Percentiles rank a stretch among this genome's conserved stretches.
Conservation (phyloP, 2,888 invertebrate genomes). For the Lasioglossum marginatum region DNA sequence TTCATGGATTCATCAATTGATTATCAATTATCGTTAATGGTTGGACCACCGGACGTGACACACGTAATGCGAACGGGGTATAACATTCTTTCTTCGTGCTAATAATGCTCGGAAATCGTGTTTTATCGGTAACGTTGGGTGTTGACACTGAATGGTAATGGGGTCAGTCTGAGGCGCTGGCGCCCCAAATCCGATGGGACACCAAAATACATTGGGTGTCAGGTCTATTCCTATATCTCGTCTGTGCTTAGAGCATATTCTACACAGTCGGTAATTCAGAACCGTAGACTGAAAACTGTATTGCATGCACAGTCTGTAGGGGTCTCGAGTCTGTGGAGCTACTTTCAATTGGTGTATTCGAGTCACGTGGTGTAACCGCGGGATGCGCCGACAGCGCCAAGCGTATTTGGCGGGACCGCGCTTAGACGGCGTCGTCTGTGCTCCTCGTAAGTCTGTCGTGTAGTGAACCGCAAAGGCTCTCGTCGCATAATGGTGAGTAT, state of each 20-base stretch:
- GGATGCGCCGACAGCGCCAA: constrained; percentile 78
- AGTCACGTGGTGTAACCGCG: constrained; percentile 83
- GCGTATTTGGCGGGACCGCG: constrained; percentile 83
- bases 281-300: neutral
- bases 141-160: too few relatives aligned
- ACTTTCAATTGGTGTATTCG: constrained; percentile 76
- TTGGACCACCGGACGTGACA: too few relatives aligned
- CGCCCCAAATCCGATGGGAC: too few relatives aligned
- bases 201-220: too few relatives aligned
- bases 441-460: constrained; percentile 76
- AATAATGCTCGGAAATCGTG: too few relatives aligned
- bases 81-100: too few relatives aligned
- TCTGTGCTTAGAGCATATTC: neutral
- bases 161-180: too few relatives aligned
- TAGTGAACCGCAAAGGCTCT: constrained; percentile 75
- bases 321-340: neutral
- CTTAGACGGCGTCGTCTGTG: constrained; percentile 76
- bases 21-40: too few relatives aligned
- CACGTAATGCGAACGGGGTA: too few relatives aligned
- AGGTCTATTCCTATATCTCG: too few relatives aligned
- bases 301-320: neutral
- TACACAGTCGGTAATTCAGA: neutral
- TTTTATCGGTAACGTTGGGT: too few relatives aligned
- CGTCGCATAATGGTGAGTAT: constrained; percentile 85
- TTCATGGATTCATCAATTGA: too few relatives aligned